These are phyloP conservation scores for Cepphus grylle DNA, from an alignment of 2,113 vertebrate genomes.

Conservation along the genomic window DNA sequence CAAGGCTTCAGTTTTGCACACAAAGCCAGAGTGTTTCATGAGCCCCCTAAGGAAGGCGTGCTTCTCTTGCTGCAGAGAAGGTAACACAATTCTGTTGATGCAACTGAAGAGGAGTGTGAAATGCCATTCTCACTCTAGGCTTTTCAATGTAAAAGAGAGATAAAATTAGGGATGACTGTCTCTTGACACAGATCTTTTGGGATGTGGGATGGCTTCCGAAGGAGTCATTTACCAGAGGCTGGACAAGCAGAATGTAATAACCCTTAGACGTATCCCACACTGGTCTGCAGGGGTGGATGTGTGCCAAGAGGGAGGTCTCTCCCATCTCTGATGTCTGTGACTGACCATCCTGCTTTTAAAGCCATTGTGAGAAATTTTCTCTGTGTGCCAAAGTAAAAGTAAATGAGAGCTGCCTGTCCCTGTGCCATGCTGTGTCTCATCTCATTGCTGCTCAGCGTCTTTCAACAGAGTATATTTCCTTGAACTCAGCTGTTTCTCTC, in stretches of 20 bases:
- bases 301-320: neutral
- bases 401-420: neutral
- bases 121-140: neutral
- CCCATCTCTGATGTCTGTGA: neutral
- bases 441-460: neutral
- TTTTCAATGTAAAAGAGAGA: neutral
- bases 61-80: neutral
- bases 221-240: neutral
- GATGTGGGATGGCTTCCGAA: neutral
- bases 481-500: neutral
- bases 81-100: neutral
- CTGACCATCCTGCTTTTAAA: neutral
- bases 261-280: neutral
- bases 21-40: neutral
- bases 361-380: neutral
- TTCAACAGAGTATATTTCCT: neutral
- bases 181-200: neutral
- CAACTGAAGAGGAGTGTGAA: neutral
- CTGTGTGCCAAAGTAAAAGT: neutral
- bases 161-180: neutral
- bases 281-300: neutral
- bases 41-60: neutral
- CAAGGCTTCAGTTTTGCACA: neutral
- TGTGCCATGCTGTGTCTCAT: neutral
- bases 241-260: neutral